Percentiles rank a stretch among this genome's conserved stretches.
These are phyloP conservation scores for Dipodomys ordii DNA, from an alignment of 2,113 vertebrate genomes.

Conservation along the genomic window DNA sequence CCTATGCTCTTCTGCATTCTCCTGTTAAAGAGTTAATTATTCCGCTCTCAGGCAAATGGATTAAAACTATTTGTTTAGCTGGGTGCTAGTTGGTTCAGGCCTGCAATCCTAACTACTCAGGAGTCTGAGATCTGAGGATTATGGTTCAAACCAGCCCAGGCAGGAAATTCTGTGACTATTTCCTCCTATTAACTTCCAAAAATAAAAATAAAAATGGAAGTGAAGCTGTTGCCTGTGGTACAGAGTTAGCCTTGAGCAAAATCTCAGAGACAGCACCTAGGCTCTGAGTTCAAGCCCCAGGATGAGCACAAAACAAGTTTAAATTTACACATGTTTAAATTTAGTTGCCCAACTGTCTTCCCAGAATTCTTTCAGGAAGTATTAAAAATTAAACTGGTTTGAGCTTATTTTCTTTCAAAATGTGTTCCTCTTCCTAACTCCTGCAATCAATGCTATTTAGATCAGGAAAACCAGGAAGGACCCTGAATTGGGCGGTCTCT, in stretches of 20 bases:
- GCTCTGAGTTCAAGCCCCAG: too few relatives aligned
- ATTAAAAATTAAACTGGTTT: not conserved
- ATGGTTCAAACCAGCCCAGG: too few relatives aligned
- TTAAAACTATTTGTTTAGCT: not conserved
- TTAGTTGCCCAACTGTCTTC: not conserved
- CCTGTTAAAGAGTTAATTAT: not conserved
- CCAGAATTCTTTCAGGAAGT: not conserved
- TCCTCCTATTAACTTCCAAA: too few relatives aligned
- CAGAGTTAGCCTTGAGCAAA: too few relatives aligned
- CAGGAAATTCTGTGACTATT: too few relatives aligned
- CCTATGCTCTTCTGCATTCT: not conserved
- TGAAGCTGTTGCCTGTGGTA: too few relatives aligned
- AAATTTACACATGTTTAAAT: constrained; percentile 2
- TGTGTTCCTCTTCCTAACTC: not conserved
- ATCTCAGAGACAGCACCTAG: too few relatives aligned
- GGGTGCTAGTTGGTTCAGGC: too few relatives aligned
- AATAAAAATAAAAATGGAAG: too few relatives aligned
- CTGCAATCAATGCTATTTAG: not conserved
- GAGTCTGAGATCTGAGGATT: too few relatives aligned
- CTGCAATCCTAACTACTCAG: too few relatives aligned
- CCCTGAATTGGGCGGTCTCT: not conserved
- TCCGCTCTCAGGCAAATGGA: not conserved
- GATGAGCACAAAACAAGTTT: not conserved
- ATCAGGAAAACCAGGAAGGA: not conserved
- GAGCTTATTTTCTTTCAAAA: not conserved